These are phyloP conservation scores for Xerus inauris DNA, from an alignment of 2,113 vertebrate genomes.

Conservation along the genomic window DNA sequence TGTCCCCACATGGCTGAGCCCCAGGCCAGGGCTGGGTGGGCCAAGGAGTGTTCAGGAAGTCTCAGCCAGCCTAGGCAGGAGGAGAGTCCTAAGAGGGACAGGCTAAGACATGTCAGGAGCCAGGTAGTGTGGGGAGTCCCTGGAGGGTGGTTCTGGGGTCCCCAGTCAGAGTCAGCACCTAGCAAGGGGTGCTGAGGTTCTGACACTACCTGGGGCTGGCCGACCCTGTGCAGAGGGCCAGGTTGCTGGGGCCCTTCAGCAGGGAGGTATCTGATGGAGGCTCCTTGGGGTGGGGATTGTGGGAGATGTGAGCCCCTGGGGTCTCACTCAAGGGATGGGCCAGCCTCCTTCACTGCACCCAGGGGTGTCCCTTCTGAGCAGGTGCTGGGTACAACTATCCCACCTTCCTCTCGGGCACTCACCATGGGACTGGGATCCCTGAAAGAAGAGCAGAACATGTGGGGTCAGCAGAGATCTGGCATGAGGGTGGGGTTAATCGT, in stretches of 20 bases:
- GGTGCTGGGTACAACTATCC: background rate
- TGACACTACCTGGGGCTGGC: rapidly evolving
- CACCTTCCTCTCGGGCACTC: rapidly evolving
- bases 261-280: background rate
- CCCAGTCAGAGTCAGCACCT: background rate
- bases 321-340: background rate
- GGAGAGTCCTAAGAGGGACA: too few species aligned
- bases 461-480: slow-evolving; percentile 40
- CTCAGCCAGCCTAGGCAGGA: background rate
- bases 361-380: background rate
- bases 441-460: background rate
- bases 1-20: background rate
- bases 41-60: background rate
- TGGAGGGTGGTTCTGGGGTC: rapidly evolving
- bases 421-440: background rate
- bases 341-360: rapidly evolving
- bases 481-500: slow-evolving; percentile 55
- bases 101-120: rapidly evolving
- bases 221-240: rapidly evolving
- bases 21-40: background rate
- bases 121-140: background rate
- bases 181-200: background rate
- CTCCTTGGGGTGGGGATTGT: too few species aligned
- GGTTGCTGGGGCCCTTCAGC: too few species aligned
- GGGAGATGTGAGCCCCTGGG: background rate